Conservation (phyloP, 2,888 invertebrate species). For the Xestia sexstrigata region DNA sequence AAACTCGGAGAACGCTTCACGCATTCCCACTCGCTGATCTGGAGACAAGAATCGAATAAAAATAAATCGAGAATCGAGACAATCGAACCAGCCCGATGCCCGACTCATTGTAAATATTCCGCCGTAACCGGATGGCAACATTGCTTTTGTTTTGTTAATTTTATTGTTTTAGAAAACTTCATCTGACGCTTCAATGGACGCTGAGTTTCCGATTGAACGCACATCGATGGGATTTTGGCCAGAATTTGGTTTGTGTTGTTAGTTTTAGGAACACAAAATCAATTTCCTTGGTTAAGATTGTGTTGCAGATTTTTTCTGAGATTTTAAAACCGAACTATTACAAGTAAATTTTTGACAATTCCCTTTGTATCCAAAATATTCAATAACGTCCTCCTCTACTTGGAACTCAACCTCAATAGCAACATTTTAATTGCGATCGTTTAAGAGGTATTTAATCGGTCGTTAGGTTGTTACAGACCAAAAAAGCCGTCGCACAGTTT, state of each 20-base stretch:
- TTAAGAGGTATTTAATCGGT: slow-evolving; percentile 69
- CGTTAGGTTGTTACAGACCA: slow-evolving; percentile 46
- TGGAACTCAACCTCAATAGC: slow-evolving; percentile 11
- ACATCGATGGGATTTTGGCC: slow-evolving; percentile 55
- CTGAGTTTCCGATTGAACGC: slow-evolving; percentile 63
- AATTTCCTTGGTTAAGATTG: slow-evolving; percentile 31
- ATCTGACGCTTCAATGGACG: slow-evolving; percentile 68
- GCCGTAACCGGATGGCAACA: slow-evolving; percentile 70
- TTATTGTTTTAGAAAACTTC: slow-evolving; percentile 64
- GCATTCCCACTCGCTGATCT: slow-evolving; percentile 71
- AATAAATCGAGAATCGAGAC: slow-evolving; percentile 82
- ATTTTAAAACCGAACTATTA: background rate
- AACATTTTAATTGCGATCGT: slow-evolving; percentile 75
- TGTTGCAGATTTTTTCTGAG: background rate
- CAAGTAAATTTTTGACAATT: background rate
- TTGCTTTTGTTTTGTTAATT: slow-evolving; percentile 65
- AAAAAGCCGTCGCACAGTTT: slow-evolving; percentile 61
- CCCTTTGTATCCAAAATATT: background rate
- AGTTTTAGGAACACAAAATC: slow-evolving; percentile 44
- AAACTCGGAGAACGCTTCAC: slow-evolving; percentile 72
- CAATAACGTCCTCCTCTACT: background rate
- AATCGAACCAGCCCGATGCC: slow-evolving; percentile 74
- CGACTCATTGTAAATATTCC: slow-evolving; percentile 74
- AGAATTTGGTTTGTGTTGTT: slow-evolving; percentile 42
- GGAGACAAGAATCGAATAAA: slow-evolving; percentile 79